A percentile compares a stretch with the other conserved stretches of the same genome.
phyloP scores from a whole-genome alignment of 2,113 vertebrate genomes.

The Mastomys coucha region DNA sequence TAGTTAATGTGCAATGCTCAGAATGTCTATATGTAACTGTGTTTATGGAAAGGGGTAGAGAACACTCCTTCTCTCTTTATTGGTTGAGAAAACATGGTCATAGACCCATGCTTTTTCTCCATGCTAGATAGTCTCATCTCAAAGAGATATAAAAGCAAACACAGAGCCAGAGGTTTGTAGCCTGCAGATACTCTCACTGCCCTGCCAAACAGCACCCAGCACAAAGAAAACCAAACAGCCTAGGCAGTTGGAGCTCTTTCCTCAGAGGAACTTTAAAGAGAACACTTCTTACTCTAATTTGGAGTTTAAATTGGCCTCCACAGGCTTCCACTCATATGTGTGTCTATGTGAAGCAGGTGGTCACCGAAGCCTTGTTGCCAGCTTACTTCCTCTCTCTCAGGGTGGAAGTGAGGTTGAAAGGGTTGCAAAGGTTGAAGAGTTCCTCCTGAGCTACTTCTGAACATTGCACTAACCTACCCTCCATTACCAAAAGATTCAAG shows the following conservation, averaged over 20 bases:
- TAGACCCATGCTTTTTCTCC: background rate
- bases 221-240: background rate
- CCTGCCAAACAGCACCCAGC: background rate
- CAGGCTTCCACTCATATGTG: background rate
- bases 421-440: accelerated
- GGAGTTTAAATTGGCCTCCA: background rate
- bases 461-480: background rate
- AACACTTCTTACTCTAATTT: background rate
- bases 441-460: background rate
- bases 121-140: background rate
- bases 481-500: background rate
- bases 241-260: background rate
- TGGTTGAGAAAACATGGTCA: background rate
- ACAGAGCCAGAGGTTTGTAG: background rate
- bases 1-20: background rate
- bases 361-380: background rate
- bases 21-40: background rate
- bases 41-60: background rate
- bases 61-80: background rate
- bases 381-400: background rate
- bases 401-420: accelerated
- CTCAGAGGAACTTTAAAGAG: background rate
- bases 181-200: background rate
- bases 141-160: background rate
- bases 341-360: background rate